Percentiles rank a stretch among this genome's conserved stretches.
Evolutionary conservation across 2,888 invertebrate genomes (phyloP).

Genomic region (Rosalia funebris): DNA sequence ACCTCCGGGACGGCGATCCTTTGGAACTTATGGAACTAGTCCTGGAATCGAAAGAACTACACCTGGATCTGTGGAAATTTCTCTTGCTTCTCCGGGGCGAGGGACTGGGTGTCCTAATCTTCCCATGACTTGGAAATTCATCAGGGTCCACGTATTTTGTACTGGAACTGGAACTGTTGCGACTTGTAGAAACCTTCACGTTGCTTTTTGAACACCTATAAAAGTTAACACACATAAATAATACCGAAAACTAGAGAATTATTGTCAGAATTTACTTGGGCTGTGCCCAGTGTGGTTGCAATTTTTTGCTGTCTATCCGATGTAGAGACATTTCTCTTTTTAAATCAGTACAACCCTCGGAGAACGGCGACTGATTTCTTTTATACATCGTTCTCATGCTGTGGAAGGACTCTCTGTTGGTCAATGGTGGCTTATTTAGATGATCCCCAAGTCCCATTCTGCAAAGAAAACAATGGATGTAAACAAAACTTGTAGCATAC

Average conservation of each 20-base stretch:
- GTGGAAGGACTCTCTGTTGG: conserved; percentile 39
- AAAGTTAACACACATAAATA: too few relatives aligned
- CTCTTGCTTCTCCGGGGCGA: conserved; percentile 31
- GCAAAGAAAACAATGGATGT: conserved; percentile 19
- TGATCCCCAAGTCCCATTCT: conserved; percentile 41
- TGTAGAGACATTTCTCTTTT: neutral
- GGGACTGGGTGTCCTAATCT: conserved; percentile 34
- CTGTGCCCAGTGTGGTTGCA: conserved; percentile 5
- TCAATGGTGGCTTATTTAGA: conserved; percentile 22
- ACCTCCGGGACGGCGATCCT: conserved; percentile 25
- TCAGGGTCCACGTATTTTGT: conserved; percentile 39
- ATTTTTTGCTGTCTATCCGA: conserved; percentile 9
- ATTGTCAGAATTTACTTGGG: conserved; percentile 6
- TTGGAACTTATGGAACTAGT: conserved; percentile 45
- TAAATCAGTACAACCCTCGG: neutral
- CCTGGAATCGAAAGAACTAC: conserved; percentile 42
- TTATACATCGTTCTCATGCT: conserved; percentile 50
- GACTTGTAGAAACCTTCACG: conserved; percentile 34
- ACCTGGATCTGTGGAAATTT: conserved; percentile 16
- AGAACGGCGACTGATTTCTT: conserved; percentile 38
- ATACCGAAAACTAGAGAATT: too few relatives aligned
- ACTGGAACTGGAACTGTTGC: conserved; percentile 47
- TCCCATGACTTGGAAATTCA: conserved; percentile 15
- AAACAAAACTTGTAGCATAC: too few relatives aligned
- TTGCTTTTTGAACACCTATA: neutral